A percentile compares a stretch with the other conserved stretches of the same genome.
Conservation (phyloP, 2,113 vertebrate species). For the Struthio camelus region DNA sequence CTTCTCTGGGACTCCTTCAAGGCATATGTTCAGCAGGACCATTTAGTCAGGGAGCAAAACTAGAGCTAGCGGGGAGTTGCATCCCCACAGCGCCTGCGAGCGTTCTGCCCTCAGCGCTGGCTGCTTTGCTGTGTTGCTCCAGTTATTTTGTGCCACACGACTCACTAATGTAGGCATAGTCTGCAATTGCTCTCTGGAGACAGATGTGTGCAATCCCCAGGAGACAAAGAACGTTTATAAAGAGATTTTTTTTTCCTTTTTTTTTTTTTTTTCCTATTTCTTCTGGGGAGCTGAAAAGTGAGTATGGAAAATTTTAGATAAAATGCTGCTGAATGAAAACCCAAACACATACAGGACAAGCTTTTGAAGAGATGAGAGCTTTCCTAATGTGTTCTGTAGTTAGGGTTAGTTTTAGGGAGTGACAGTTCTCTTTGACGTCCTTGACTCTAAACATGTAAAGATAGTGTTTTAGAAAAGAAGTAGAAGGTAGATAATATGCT, state of each 20-base stretch:
- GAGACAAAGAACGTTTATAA: background rate
- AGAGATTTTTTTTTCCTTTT: no score
- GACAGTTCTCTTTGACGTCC: background rate
- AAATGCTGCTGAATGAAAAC: background rate
- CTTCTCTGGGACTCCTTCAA: background rate
- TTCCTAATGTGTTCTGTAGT: background rate
- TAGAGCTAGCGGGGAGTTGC: no score
- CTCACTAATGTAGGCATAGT: accelerated
- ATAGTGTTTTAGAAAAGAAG: background rate
- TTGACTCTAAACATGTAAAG: background rate
- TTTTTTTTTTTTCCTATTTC: no score
- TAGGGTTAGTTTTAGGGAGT: background rate
- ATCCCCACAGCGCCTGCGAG: accelerated
- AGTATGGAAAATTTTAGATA: background rate
- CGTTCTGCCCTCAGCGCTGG: accelerated
- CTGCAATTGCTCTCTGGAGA: background rate
- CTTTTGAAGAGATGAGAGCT: background rate
- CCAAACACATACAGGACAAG: background rate
- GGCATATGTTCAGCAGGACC: accelerated
- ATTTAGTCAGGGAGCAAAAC: background rate
- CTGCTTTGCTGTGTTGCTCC: background rate
- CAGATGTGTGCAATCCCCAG: background rate
- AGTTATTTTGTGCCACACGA: background rate
- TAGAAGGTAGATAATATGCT: background rate
- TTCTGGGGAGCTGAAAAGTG: background rate